A percentile compares a stretch with the other conserved stretches of the same genome.
These are phyloP conservation scores for Drosophila neonasuta DNA, from an alignment of 2,888 invertebrate species.

Conservation along the genomic window DNA sequence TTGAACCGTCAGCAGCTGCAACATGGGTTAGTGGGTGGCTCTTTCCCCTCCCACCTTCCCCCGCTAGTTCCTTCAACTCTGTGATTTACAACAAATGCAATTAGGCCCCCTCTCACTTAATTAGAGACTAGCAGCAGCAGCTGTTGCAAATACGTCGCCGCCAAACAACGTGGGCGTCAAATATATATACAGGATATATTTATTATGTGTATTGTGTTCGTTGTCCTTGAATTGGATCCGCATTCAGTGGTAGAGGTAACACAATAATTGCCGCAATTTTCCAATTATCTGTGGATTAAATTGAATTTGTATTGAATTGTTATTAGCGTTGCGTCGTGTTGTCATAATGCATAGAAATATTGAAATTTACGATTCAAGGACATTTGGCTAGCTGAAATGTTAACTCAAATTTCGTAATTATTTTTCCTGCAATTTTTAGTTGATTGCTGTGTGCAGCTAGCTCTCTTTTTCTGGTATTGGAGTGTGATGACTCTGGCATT, in stretches of 20 bases:
- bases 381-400: not conserved
- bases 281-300: constrained; percentile 22
- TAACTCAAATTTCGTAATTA: not conserved
- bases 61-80: not conserved
- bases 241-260: not conserved
- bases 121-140: not conserved
- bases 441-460: not conserved
- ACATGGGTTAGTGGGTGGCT: too few relatives aligned
- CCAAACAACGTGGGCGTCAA: not conserved
- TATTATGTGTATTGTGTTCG: constrained; percentile 14
- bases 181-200: constrained; percentile 7
- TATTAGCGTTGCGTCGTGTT: constrained; percentile 7
- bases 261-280: constrained; percentile 27
- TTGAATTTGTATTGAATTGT: constrained; percentile 17
- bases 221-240: constrained; percentile 12
- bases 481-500: constrained; percentile 45
- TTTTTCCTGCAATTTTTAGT: constrained; percentile 6
- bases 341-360: not conserved
- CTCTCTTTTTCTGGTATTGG: not conserved
- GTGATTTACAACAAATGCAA: not conserved
- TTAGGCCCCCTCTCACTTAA: not conserved
- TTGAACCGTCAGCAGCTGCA: not conserved
- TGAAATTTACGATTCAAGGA: constrained; percentile 8
- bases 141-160: too few relatives aligned
- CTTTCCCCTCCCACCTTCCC: too few relatives aligned